Conservation (phyloP, 2,113 vertebrate species). For the Serinus canaria region DNA sequence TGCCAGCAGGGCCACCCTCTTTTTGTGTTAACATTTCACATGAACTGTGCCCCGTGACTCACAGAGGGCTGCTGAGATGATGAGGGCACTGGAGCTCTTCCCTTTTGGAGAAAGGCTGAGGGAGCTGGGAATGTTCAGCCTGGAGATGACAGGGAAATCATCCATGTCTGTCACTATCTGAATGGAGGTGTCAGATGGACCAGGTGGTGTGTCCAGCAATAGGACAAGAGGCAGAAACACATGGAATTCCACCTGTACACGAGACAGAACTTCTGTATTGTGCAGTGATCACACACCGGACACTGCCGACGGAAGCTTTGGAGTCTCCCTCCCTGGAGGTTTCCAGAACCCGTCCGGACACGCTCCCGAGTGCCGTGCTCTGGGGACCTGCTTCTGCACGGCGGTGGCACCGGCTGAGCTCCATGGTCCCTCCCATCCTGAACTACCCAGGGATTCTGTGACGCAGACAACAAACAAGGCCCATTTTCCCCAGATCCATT, state of each 20-base stretch:
- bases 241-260: neutral
- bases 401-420: too few species aligned
- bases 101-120: neutral
- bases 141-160: neutral
- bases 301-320: neutral
- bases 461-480: neutral
- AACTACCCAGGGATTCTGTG: neutral
- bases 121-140: neutral
- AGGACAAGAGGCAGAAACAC: neutral
- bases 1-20: neutral
- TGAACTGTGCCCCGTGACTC: accelerated
- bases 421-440: neutral
- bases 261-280: neutral
- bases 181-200: neutral
- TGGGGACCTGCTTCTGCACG: neutral
- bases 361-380: neutral
- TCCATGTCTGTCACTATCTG: neutral
- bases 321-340: too few species aligned
- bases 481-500: accelerated
- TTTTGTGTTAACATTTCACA: neutral
- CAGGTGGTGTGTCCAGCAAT: too few species aligned
- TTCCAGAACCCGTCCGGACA: neutral
- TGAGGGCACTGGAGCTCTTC: neutral
- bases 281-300: neutral
- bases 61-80: accelerated